phyloP scores from a whole-genome alignment of 2,113 vertebrate genomes.

The Brachirus orientalis region DNA sequence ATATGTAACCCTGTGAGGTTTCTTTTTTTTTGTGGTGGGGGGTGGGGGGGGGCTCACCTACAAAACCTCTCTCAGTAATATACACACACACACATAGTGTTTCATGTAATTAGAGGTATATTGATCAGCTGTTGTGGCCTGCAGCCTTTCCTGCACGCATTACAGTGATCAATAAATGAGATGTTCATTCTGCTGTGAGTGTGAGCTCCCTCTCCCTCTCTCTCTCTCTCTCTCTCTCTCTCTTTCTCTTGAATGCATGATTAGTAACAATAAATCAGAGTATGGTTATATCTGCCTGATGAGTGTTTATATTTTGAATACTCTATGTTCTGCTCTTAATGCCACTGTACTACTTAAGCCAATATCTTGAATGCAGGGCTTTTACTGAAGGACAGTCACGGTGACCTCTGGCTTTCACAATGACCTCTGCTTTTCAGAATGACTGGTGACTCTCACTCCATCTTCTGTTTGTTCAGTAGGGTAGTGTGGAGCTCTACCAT shows the following conservation, averaged over 20 bases:
- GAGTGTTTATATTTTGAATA: too few relatives aligned
- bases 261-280: too few relatives aligned
- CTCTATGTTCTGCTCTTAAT: too few relatives aligned
- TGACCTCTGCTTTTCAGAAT: slow-evolving; percentile 31
- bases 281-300: too few relatives aligned
- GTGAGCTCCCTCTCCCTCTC: slow-evolving; percentile 28
- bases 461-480: slow-evolving; percentile 1
- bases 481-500: slow-evolving; percentile 26
- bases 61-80: slow-evolving; percentile 29
- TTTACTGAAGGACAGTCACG: neutral
- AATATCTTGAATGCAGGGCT: neutral
- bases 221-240: too few relatives aligned
- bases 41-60: neutral
- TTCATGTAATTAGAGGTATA: slow-evolving; percentile 79
- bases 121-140: slow-evolving; percentile 79
- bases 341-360: too few relatives aligned
- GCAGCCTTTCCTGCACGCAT: slow-evolving; percentile 81
- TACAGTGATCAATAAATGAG: slow-evolving; percentile 82
- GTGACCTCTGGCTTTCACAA: slow-evolving; percentile 41
- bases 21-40: too few relatives aligned
- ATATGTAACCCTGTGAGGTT: slow-evolving; percentile 63
- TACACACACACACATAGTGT: slow-evolving; percentile 37
- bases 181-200: slow-evolving; percentile 71
- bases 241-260: too few relatives aligned
- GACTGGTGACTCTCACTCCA: slow-evolving; percentile 5